Base-by-base conservation (phyloP, 2,797 vertebrate species). In the Pelodytes ibericus region DNA sequence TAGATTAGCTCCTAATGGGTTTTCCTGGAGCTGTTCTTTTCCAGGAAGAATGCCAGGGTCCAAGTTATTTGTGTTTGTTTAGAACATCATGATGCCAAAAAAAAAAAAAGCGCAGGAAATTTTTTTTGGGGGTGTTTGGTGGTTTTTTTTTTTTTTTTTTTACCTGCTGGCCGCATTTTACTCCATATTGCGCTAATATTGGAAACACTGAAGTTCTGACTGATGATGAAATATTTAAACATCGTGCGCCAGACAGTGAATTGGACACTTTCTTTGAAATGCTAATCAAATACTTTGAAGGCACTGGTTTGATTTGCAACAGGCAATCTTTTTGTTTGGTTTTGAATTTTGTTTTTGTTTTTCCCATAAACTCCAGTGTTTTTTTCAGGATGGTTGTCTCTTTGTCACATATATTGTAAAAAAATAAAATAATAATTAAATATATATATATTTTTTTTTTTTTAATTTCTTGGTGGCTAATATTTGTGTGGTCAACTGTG, bases 41-140 rank as follows among this genome's bases (percentile, higher is more conserved):
- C 31, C 10, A 16, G 26, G 39, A 79, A 75, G 7, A 1, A 47
- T 59, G 68, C 61, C 75, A 77, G 61, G 20, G 36, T 29, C 51
- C 59, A 47, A 65, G 60, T 47, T 65, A 59, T 71, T 76, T 77
- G 58, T 64, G 60, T 64, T 71, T 72, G 68, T 77, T 77, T 77
- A 71, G 68, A 51, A 24, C 10, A 2, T 30, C 13, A 13, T 1
- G 31, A 3, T 26, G 47, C 24, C 56, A 74, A 24, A 27, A 16
- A 75, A 53, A 31, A 1, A 24, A n/a, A 47, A 20, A 22, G 24
- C 22, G 18, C 4, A 7, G 33, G 1, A 39, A 7, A 39, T 24
- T 25, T 63, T 26, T 16, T n/a, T n/a, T n/a, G n/a, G n/a, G n/a
- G n/a, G n/a, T n/a, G n/a, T n/a, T n/a, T n/a, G n/a, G n/a, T n/a